Conservation (phyloP, 2,113 vertebrate species). For the Oenanthe oenanthe region DNA sequence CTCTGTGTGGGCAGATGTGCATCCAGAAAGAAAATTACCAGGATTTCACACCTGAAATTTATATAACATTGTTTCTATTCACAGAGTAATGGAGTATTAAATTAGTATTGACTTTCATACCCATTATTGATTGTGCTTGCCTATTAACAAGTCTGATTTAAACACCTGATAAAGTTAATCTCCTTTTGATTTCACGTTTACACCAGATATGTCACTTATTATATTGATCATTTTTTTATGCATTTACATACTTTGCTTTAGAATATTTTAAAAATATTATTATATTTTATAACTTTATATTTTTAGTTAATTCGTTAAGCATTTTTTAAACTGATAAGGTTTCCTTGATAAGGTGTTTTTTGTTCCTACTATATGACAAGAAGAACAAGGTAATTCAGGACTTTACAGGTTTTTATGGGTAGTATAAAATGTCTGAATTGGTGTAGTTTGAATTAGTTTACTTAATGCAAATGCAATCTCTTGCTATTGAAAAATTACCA, state of each 20-base stretch:
- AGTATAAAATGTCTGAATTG: background rate
- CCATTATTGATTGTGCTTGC: constrained; percentile 5
- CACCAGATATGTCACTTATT: background rate
- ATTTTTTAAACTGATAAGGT: background rate
- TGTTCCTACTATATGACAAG: background rate
- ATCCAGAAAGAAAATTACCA: background rate
- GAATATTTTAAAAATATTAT: background rate
- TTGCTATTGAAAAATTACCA: background rate
- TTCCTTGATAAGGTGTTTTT: background rate
- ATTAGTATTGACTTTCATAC: background rate
- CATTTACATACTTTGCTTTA: background rate
- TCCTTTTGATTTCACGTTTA: constrained; percentile 8
- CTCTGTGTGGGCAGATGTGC: background rate
- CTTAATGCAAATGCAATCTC: background rate
- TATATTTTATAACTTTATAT: background rate
- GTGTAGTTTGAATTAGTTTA: background rate
- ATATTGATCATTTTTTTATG: background rate
- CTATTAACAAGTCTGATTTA: constrained; percentile 23
- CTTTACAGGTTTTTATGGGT: background rate
- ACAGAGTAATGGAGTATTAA: background rate
- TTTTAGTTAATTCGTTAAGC: background rate
- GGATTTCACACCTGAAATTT: background rate
- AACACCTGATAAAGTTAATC: background rate
- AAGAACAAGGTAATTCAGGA: background rate
- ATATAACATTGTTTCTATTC: background rate